Evolutionary conservation across 2,797 vertebrate genomes (phyloP), one percentile per base, ranked within the genome.

Genomic region (Lithobates sylvaticus): DNA sequence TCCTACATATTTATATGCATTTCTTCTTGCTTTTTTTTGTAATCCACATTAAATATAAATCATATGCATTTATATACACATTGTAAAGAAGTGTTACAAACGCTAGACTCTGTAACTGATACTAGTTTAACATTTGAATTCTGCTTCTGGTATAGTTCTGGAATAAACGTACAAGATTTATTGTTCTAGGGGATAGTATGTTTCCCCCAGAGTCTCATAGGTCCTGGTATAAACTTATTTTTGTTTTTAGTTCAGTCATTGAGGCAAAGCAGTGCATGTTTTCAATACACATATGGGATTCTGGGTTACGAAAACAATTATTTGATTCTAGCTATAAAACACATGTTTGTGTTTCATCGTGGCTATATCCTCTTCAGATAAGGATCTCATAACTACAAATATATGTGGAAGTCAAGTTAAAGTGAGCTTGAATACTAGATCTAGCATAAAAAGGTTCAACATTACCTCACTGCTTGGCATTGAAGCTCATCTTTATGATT

Each of bases 301-400:
- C 32, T 44, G 7, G 34, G 15, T 16, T 32, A 27, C 16, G n/a
- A 54, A 72, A 29, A 71, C 80, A 42, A 16, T 47, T 50, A 77
- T 84, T 54, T 32, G 47, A 86, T 72, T 71, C 73, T 50, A 81
- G 13, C 81, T 82, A 15, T 44, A 72, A 65, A 61, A 71, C 54
- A 54, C 47, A 84, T 26, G 71, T 73, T 58, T 83, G 42, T 54
- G 68, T 79, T 5, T 54, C 16, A 68, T 87, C 50, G 67, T 54
- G 42, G 18, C 29, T 68, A 50, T 61, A 16, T 4, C 21, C 90
- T 91, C 79, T 91, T 89, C 42, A 81, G 78, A 91, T 90, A 88
- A 85, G 92, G 91, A 89, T 88, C 88, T 78, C 88, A 65, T 86
- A 89, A 87, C 69, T 84, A 88, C 78, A 81, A 71, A 58, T 89